Evolutionary conservation across 2,888 invertebrate genomes (phyloP).

Genomic region (Anthophora plumipes): DNA sequence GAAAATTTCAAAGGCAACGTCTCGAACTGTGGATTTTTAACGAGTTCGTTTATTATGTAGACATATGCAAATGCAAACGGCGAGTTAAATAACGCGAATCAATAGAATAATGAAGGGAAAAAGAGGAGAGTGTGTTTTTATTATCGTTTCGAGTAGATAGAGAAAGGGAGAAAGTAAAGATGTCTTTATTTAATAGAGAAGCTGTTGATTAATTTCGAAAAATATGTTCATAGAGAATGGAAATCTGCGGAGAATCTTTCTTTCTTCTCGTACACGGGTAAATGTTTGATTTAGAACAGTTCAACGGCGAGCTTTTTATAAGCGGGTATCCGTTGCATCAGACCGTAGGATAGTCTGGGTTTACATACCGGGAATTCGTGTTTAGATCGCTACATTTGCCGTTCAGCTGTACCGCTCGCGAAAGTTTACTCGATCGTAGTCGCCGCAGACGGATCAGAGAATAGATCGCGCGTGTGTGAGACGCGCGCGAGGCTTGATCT

Average conservation of each 20-base stretch:
- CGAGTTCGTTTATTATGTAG: conserved; percentile 16
- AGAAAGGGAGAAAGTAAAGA: too few relatives aligned
- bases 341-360: conserved; percentile 65
- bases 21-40: conserved; percentile 1
- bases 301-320: conserved; percentile 44
- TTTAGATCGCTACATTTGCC: conserved; percentile 69
- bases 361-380: conserved; percentile 65
- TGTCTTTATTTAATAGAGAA: background rate
- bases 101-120: background rate
- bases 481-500: background rate
- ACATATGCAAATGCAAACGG: conserved; percentile 20
- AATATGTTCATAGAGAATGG: background rate
- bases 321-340: conserved; percentile 48
- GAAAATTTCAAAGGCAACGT: conserved; percentile 1
- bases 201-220: background rate
- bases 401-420: conserved; percentile 64
- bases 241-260: conserved; percentile 14
- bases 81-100: conserved; percentile 1
- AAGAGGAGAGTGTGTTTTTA: too few relatives aligned
- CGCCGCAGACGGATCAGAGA: conserved; percentile 45
- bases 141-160: too few relatives aligned
- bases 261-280: conserved; percentile 1
- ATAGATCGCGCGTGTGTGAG: background rate
- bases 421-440: conserved; percentile 58
- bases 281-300: conserved; percentile 24